These are phyloP conservation scores for Ectropis crepuscularia DNA, from an alignment of 2,888 invertebrate species.

Conservation along the genomic window DNA sequence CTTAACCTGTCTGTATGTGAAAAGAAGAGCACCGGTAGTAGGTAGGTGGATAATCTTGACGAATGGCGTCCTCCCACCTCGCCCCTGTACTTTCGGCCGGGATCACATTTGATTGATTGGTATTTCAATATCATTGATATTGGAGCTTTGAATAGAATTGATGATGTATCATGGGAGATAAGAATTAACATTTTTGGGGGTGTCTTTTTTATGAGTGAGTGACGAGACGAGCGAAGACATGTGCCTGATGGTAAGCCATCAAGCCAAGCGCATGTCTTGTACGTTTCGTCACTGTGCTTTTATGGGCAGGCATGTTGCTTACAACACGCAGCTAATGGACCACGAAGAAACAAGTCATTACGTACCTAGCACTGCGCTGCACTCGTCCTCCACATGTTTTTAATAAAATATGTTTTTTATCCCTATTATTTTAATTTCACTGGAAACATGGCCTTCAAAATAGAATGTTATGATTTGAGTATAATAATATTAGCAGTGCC, in stretches of 20 bases:
- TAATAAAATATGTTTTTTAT: too few species aligned
- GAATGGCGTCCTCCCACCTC: constrained; percentile 45
- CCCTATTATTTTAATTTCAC: too few species aligned
- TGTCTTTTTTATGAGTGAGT: not conserved
- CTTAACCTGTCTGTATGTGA: not conserved
- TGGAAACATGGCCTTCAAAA: too few species aligned
- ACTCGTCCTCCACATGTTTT: too few species aligned
- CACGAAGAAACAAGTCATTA: too few species aligned
- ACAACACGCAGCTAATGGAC: too few species aligned
- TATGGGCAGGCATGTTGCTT: too few species aligned
- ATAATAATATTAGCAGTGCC: not conserved
- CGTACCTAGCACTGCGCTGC: too few species aligned
- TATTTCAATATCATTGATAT: constrained; percentile 27
- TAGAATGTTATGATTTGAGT: too few species aligned
- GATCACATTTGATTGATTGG: constrained; percentile 41
- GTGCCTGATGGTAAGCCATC: too few species aligned
- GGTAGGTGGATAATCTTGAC: constrained; percentile 50
- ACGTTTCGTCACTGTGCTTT: too few species aligned
- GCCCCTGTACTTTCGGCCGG: constrained; percentile 31
- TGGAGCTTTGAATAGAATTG: constrained; percentile 20
- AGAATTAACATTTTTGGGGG: not conserved
- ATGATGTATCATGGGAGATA: not conserved
- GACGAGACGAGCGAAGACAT: not conserved
- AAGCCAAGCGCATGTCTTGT: too few species aligned
- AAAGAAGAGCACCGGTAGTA: constrained; percentile 16